Evolutionary conservation across 2,888 invertebrate species (phyloP), one percentile per base, ranked within the genome.

Genomic region (Pomacea canaliculata): DNA sequence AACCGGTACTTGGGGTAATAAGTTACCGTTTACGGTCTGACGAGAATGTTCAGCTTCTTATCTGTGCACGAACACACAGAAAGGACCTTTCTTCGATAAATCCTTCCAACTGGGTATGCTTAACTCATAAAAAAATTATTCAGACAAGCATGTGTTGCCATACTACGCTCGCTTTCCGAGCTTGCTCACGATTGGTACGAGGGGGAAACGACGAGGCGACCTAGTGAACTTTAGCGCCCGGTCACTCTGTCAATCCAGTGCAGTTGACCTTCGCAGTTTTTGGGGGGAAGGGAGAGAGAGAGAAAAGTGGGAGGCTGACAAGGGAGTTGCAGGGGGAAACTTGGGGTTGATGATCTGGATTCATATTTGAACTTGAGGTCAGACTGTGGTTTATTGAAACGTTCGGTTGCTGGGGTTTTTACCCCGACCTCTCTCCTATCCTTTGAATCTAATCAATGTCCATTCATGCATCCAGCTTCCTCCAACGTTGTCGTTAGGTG

Each of bases 201-300:
- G 66, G 46, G 37, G 65, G 51, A 60, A 37, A 67, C 73, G n/a
- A 59, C 23, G 67, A 65, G 16, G 56, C 73, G 73, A 73, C 73
- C 73, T 51, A 73, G 67, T 73, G 73, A 73, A 73, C 73, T 73
- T 67, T 73, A 59, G 73, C 46, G 73, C 51, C 67, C 67, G 73
- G 73, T 73, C 73, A 73, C 73, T 59, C 67, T 65, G 73, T 67
- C 73, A 73, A 67, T 56, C 59, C 66, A n/a, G 73, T 73, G 73
- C 73, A 51, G 49, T 66, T 67, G 73, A 73, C 73, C 73, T 73
- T 73, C 73, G 66, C 1, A 63, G 63, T 3, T 8, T 16, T 66
- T 67, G 67, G 56, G 37, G n/a, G 46, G 63, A 13, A 19, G 18
- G 19, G 68, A 68, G 48, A 68, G 68, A 13, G 10, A 59, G 37